These are phyloP conservation scores for Pipistrellus nathusii DNA, from an alignment of 2,797 vertebrate species.

Conservation along the genomic window DNA sequence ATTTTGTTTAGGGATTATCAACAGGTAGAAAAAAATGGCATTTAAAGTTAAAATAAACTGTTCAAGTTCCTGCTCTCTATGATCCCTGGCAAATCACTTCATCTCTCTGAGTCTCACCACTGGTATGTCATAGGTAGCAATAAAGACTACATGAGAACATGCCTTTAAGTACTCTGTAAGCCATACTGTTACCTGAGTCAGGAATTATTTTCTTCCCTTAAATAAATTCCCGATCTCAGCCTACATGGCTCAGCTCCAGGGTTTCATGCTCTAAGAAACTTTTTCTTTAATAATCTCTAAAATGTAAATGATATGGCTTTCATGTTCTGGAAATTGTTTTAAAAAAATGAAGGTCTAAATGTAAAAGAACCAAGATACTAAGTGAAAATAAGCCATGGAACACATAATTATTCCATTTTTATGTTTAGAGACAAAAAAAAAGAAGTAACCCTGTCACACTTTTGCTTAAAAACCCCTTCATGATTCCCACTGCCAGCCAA, in stretches of 20 bases:
- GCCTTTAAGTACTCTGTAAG: not conserved
- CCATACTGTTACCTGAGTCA: not conserved
- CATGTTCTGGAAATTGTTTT: not conserved
- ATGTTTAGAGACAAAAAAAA: conserved; percentile 2
- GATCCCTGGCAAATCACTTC: not conserved
- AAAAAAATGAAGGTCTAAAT: conserved; percentile 9
- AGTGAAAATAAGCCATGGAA: conserved; percentile 33
- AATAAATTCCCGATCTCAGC: conserved; percentile 38
- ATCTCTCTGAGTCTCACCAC: not conserved
- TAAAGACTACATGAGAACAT: not conserved
- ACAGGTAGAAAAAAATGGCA: conserved; percentile 5
- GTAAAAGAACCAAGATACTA: conserved; percentile 31
- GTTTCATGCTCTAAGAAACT: not conserved
- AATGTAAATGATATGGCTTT: not conserved
- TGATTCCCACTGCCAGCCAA: not conserved
- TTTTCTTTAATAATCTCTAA: conserved; percentile 39
- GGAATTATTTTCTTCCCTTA: not conserved
- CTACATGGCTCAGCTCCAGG: not conserved
- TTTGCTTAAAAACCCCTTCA: not conserved
- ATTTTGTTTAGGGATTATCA: conserved; percentile 47
- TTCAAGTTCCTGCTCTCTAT: conserved; percentile 3
- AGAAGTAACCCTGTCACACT: not conserved
- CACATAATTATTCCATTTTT: conserved; percentile 3
- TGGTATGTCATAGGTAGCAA: not conserved
- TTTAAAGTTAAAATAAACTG: conserved; percentile 34